Base-by-base conservation (phyloP, 2,113 vertebrate genomes). In the Clarias magur region DNA sequence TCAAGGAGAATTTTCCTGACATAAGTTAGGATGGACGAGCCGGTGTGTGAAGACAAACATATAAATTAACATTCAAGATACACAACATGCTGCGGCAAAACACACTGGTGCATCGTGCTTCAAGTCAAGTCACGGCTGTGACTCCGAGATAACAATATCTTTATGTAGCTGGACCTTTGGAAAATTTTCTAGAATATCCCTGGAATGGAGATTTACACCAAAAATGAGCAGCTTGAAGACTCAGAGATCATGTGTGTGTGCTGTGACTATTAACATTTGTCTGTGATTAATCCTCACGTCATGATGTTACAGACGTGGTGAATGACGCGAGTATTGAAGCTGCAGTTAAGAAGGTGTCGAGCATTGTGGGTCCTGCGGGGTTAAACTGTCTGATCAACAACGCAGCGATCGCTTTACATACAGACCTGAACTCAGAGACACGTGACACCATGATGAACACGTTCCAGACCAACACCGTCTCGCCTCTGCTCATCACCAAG, bases 381-480 rank as follows among this genome's bases (percentile, higher is more conserved):
- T 90, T 96, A 67, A 95, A 93, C 92, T 96, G 95, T 88, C 93
- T 96, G 42, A 94, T 96, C 34, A 96, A 96, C 91, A 96, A 96
- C 0, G 95, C 95, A 0, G 95, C 92, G 54, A 94, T 95, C 87
- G 90, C 92, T 0, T 88, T 92, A 7, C 3, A 67, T 0, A 88
- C 88, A 0, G 92, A 93, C 59, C 80, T 96, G 88, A 92, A 94
- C 83, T 92, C 93, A 3, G 94, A 94, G 2, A 95, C 92, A 0
- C 91, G 89, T n/a, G 93, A 94, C 57, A 88, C 85, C 2, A 95
- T 95, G 93, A 93, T 94, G 87, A 93, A 90, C 85, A 92, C 89
- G 0, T 95, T 92, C 11, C 92, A 95, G 72, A 93, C 91, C 86
- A 95, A 94, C 57, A 92, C 92, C 0, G 92, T 94, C 0, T 91